Base-by-base conservation (phyloP, 2,888 invertebrate genomes). In the Oxyscelio sp. region DNA sequence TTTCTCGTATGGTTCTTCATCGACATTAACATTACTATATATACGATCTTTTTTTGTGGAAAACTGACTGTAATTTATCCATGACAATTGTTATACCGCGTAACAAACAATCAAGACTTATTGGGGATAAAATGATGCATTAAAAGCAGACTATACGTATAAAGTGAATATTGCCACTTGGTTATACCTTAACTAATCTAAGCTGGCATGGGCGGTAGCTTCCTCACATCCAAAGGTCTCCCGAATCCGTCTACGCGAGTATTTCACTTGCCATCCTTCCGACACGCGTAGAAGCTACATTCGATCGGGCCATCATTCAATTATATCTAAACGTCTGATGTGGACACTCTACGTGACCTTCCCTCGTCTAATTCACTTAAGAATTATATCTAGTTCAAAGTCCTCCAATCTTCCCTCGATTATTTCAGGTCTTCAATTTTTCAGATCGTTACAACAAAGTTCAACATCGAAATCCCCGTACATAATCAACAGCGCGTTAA, bases 161-260 rank as follows among this genome's bases (percentile, higher is more conserved):
- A 70, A 81, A 85, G 52, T 78, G 58, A 85, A 78, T 77, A 79
- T 82, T 82, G 85, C 81, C 82, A 85, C 85, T 85, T 85, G 82
- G 85, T 85, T 85, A 85, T 85, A 85, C 85, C 85, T 85, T 78
- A 81, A 85, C 85, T 85, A 85, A 83, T 79, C 79, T 79, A 83
- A 78, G 73, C 78, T 73, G 83, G 58, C 63, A 70, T 78, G 54
- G 83, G 71, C 52, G 48, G 78, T 74, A 73, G 50, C 45, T 79
- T 48, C 74, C 31, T 79, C 79, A 63, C 45, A 74, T 81, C 85
- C 85, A 43, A 74, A 73, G 81, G 58, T 79, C 66, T 82, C 50
- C 68, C 65, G 31, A 56, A 63, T 75, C 63, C 68, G 15, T 75
- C 58, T 68, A 48, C 27, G 43, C 40, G 61, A 73, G 61, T 45